These are phyloP conservation scores for Paradoxurus hermaphroditus DNA, from an alignment of 2,113 vertebrate genomes.

Conservation along the genomic window DNA sequence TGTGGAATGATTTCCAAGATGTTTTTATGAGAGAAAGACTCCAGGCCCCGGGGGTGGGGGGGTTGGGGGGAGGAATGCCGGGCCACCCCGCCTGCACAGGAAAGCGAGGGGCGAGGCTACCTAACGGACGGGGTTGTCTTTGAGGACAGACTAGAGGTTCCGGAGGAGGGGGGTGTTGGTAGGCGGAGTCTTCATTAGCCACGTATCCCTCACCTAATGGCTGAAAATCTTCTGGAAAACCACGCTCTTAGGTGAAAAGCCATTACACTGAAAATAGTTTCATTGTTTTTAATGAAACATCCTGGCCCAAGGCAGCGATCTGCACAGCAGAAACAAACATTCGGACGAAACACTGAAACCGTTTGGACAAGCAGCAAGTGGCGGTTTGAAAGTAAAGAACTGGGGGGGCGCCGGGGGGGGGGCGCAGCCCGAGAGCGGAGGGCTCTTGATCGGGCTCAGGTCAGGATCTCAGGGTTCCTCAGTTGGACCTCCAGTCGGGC, in stretches of 20 bases:
- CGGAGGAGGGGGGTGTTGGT: fast-evolving
- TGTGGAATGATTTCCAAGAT: background rate
- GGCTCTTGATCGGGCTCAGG: too few relatives aligned
- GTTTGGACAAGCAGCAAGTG: background rate
- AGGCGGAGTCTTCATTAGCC: too few relatives aligned
- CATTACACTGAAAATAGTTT: background rate
- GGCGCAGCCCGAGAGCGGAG: too few relatives aligned
- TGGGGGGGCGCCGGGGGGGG: too few relatives aligned
- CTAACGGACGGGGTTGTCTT: background rate
- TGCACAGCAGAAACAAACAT: background rate
- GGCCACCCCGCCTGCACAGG: fast-evolving
- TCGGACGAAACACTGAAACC: background rate
- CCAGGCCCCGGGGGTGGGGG: background rate
- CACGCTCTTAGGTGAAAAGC: background rate
- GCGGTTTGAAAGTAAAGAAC: too few relatives aligned
- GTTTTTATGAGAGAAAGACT: background rate
- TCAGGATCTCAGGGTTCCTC: too few relatives aligned
- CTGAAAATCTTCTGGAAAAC: background rate
- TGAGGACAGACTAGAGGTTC: background rate
- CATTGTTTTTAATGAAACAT: background rate
- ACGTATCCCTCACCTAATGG: background rate
- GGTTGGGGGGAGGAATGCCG: too few relatives aligned
- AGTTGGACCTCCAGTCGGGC: too few relatives aligned
- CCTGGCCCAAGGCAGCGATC: background rate
- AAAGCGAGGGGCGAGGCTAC: fast-evolving